Percentiles rank a stretch among this genome's conserved stretches.
Evolutionary conservation across 2,797 vertebrate species (phyloP).

Genomic region (Esox masquinongy): DNA sequence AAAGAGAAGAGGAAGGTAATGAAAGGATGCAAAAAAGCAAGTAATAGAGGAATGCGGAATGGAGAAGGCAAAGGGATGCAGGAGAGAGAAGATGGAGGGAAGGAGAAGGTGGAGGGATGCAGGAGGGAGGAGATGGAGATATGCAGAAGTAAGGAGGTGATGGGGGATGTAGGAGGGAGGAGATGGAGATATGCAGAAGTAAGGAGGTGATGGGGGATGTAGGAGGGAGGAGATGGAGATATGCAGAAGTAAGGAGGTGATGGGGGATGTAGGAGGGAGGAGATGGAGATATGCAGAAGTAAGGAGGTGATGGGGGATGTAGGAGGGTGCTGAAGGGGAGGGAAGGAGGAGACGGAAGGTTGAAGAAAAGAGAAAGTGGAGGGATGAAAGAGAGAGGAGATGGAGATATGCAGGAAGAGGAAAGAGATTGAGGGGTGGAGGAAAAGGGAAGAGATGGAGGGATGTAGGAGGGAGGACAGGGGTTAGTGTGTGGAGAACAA

Average conservation of each 20-base stretch:
- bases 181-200: neutral
- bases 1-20: neutral
- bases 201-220: neutral
- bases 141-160: neutral
- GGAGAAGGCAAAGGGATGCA: slow-evolving; percentile 10
- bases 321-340: neutral
- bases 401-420: slow-evolving; percentile 55
- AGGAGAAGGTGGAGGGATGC: neutral
- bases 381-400: slow-evolving; percentile 20
- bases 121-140: slow-evolving; percentile 28
- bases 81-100: neutral
- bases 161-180: neutral
- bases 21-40: slow-evolving; percentile 6
- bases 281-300: neutral
- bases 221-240: neutral
- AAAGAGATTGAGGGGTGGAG: no score
- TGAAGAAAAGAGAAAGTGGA: slow-evolving; percentile 34
- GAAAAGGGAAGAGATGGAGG: no score
- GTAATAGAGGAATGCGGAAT: slow-evolving; percentile 29
- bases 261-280: slow-evolving; percentile 21
- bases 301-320: neutral
- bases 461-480: no score
- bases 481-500: no score
- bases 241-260: no score
- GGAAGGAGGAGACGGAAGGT: no score